phyloP scores from a whole-genome alignment of 2,888 invertebrate genomes.

The Eucera pruinosa region DNA sequence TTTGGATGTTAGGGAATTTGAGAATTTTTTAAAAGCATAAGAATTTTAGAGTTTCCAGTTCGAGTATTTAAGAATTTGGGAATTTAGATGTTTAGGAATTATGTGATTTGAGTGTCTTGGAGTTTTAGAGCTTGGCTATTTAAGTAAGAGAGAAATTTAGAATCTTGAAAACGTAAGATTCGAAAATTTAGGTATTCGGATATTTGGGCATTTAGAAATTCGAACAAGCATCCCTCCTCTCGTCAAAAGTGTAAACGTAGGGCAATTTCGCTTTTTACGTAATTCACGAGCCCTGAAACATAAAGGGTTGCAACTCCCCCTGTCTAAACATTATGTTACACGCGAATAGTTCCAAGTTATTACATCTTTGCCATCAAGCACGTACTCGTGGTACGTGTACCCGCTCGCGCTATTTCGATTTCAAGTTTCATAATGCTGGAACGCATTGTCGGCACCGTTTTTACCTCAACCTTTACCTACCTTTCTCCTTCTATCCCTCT shows the following conservation, averaged over 20 bases:
- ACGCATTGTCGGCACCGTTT: slow-evolving; percentile 40
- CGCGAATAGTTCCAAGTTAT: slow-evolving; percentile 74
- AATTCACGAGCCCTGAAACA: slow-evolving; percentile 13
- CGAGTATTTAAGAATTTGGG: no score
- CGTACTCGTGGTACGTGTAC: slow-evolving; percentile 55
- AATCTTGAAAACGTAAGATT: no score
- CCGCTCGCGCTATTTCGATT: slow-evolving; percentile 64
- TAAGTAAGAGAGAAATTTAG: no score
- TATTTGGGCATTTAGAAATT: no score
- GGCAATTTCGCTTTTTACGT: slow-evolving; percentile 11
- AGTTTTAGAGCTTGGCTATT: no score
- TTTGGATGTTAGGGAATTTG: no score
- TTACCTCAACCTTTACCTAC: slow-evolving; percentile 31
- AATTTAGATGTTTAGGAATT: no score
- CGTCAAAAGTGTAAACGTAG: not conserved
- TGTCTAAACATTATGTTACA: slow-evolving; percentile 1
- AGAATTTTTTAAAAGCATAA: no score
- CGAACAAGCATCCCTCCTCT: no score
- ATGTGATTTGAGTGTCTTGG: no score
- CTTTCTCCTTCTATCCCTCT: slow-evolving; percentile 4
- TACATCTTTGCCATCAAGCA: slow-evolving; percentile 77
- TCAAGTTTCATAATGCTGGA: slow-evolving; percentile 67
- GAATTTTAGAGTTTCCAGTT: no score
- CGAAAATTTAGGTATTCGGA: no score
- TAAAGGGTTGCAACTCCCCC: not conserved